phyloP scores from a whole-genome alignment of 2,797 vertebrate genomes.

The Etheostoma perlongum region DNA sequence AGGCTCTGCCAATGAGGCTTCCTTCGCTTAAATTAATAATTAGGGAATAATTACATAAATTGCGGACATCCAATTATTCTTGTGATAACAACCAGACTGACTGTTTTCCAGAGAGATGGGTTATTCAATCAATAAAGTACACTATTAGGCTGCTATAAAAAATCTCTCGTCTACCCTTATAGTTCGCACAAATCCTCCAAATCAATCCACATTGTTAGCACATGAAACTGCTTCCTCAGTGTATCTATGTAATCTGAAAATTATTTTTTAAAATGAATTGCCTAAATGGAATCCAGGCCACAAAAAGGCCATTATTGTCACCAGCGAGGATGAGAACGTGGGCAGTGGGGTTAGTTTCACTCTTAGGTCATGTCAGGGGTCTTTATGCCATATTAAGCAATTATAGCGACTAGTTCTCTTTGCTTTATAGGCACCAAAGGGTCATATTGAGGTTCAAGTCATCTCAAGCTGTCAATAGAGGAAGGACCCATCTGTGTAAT shows the following conservation, averaged over 20 bases:
- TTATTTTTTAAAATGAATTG: conserved; percentile 43
- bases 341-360: conserved; percentile 40
- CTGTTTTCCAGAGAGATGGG: conserved; percentile 44
- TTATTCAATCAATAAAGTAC: conserved; percentile 25
- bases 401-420: conserved; percentile 63
- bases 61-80: conserved; percentile 35
- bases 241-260: conserved; percentile 28
- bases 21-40: conserved; percentile 67
- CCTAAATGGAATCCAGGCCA: conserved; percentile 42
- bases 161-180: neutral
- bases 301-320: conserved; percentile 55
- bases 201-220: conserved; percentile 13
- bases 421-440: conserved; percentile 62
- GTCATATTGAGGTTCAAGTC: conserved; percentile 73
- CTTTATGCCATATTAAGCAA: conserved; percentile 79
- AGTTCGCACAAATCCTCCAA: conserved; percentile 30
- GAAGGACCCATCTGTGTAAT: conserved; percentile 61
- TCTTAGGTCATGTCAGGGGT: conserved; percentile 72
- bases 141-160: conserved; percentile 43
- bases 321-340: conserved; percentile 43
- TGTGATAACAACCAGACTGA: conserved; percentile 52
- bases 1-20: conserved; percentile 44
- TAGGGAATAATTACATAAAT: conserved; percentile 66
- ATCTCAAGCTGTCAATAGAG: conserved; percentile 62
- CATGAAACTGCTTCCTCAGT: conserved; percentile 8